Evolutionary conservation across 1,140 invertebrate genomes (phyloP), one percentile per base, ranked within the genome.

Genomic region (Physella acuta): DNA sequence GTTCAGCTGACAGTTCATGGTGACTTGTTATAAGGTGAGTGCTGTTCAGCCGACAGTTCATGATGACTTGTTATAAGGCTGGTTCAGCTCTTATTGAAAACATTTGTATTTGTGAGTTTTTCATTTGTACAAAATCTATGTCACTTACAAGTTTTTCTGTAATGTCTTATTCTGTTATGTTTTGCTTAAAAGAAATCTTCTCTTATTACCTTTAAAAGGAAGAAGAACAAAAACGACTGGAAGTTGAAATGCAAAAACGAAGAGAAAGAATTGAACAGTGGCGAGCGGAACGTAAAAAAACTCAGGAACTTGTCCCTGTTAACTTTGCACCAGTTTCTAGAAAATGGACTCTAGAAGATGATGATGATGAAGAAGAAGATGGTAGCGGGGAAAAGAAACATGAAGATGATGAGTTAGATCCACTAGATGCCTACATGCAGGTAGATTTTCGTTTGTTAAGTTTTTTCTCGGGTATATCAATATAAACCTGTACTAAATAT

Each of bases 341-440:
- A 51, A 97, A 95, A 95, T 95, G 93, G 69, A 85, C 98, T 28
- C 84, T 86, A 64, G 86, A 87, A 73, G 86, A 87, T 71, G 85
- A 86, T 61, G 82, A 84, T 65, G 83, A 85, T 61, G 83, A 85
- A 52, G 83, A 83, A n/a, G 74, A 75, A 8, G 75, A 72, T 26
- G 75, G 70, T 3, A 69, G 73, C 11, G 72, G 73, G 44, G 74
- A 75, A 14, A 71, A 72, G 4, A 73, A 71, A 36, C 73, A 76
- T 4, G 81, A 82, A 66, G 85, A 85, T 55, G 85, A 94, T 72
- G 94, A 97, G 84, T 90, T 96, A 58, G 96, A 99, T 88, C 94
- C 96, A 17, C 85, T 99, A 5, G 95, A 99, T 90, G 95, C 95
- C 8, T 99, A 93, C 80, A 99, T 99, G 97, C 89, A 92, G 82